Evolutionary conservation across 2,888 invertebrate species (phyloP).

Genomic region (Cataglyphis livida): DNA sequence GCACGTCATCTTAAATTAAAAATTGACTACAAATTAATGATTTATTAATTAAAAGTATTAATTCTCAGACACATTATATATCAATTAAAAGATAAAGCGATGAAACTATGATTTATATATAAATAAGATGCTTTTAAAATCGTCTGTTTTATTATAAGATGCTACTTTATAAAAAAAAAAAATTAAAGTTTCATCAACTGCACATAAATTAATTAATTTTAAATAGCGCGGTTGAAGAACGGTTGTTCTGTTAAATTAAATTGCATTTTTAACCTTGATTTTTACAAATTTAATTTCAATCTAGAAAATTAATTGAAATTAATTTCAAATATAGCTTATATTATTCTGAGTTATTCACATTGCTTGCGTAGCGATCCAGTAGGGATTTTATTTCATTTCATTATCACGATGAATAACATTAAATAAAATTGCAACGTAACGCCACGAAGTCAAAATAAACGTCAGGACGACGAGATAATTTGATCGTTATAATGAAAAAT

Average conservation of each 20-base stretch:
- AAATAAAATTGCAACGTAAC: slow-evolving; percentile 42
- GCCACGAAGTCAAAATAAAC: slow-evolving; percentile 40
- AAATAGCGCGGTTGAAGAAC: neutral
- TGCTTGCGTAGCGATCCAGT: neutral
- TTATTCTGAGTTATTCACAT: slow-evolving; percentile 18
- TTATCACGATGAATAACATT: slow-evolving; percentile 38
- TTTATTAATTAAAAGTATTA: slow-evolving; percentile 28
- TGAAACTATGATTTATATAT: neutral
- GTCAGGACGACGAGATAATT: slow-evolving; percentile 42
- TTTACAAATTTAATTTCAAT: slow-evolving; percentile 5
- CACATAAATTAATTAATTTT: slow-evolving; percentile 17
- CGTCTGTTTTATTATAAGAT: neutral
- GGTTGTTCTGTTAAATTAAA: neutral
- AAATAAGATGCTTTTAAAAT: neutral
- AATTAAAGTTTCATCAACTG: neutral
- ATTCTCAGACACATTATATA: neutral
- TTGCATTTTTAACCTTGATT: neutral
- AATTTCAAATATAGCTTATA: slow-evolving; percentile 18
- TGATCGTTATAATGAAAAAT: slow-evolving; percentile 50
- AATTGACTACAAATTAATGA: neutral
- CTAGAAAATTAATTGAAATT: slow-evolving; percentile 20
- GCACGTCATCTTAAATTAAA: neutral
- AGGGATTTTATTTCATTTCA: slow-evolving; percentile 27
- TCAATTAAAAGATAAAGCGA: neutral
- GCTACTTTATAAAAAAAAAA: neutral